A percentile compares a stretch with the other conserved stretches of the same genome.
phyloP scores from a whole-genome alignment of 2,888 invertebrate species.

The Ligdia adustata region DNA sequence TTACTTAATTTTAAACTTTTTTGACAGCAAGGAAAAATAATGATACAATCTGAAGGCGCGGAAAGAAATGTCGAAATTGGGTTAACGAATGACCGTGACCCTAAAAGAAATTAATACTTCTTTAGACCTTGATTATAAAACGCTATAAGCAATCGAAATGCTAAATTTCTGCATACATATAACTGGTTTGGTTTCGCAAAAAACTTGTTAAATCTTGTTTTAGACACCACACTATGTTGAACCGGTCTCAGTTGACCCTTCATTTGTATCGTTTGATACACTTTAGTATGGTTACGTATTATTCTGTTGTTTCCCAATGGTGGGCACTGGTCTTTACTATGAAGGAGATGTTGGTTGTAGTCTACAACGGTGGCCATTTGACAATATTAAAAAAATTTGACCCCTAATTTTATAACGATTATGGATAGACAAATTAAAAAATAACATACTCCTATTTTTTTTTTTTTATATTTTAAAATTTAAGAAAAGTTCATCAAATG shows the following conservation, averaged over 20 bases:
- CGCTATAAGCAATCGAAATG: constrained; percentile 32
- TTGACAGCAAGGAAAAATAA: neutral
- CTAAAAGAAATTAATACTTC: constrained; percentile 13
- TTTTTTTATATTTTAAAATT: too few species aligned
- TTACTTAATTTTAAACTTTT: too few species aligned
- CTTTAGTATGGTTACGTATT: too few species aligned
- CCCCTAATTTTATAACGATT: too few species aligned
- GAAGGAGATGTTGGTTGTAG: too few species aligned
- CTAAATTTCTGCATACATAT: constrained; percentile 32
- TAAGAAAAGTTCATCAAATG: too few species aligned
- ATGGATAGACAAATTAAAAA: too few species aligned
- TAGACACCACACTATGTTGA: constrained; percentile 13
- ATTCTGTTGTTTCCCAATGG: too few species aligned
- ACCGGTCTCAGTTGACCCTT: constrained; percentile 26
- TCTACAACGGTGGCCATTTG: too few species aligned
- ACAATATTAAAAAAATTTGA: too few species aligned
- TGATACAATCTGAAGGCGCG: neutral
- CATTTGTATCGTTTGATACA: neutral
- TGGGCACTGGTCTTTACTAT: too few species aligned
- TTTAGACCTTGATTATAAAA: constrained; percentile 29
- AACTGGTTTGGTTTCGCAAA: constrained; percentile 29
- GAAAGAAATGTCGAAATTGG: constrained; percentile 21
- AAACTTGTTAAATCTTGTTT: constrained; percentile 6
- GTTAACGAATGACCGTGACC: constrained; percentile 28
- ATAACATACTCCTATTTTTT: too few species aligned